Evolutionary conservation across 2,888 invertebrate genomes (phyloP), one percentile per base, ranked within the genome.

Genomic region (Ferdinandea cuprea): DNA sequence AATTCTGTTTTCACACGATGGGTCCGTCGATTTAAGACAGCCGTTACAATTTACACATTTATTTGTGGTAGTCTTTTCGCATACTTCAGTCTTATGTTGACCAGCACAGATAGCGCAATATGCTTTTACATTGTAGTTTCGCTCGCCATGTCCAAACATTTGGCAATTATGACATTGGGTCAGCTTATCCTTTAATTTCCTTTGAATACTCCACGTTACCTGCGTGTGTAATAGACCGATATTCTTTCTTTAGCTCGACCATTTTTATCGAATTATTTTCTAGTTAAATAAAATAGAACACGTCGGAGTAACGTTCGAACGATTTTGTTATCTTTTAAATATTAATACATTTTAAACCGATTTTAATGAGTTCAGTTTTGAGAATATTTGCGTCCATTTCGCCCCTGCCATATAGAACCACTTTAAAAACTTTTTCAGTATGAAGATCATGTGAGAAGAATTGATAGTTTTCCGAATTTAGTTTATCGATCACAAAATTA

Each of bases 91-190:
- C n/a, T n/a, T n/a, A n/a, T n/a, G n/a, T n/a, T n/a, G n/a, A n/a
- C n/a, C n/a, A n/a, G n/a, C n/a, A n/a, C n/a, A n/a, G n/a, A n/a
- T n/a, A n/a, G n/a, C n/a, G n/a, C n/a, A n/a, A n/a, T n/a, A n/a
- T n/a, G n/a, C n/a, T 46, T 30, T 61, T 15, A 44, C 21, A 13
- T 61, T 11, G 48, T 48, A 61, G 13, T 61, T 61, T 17, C 32
- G 9, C 15, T 44, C 61, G 21, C 61, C 61, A 25, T 61, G 61
- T 1, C 46, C 44, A 19, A 61, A n/a, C n/a, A n/a, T n/a, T n/a
- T n/a, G n/a, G n/a, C n/a, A n/a, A n/a, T n/a, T n/a, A n/a, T n/a
- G n/a, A n/a, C n/a, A n/a, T n/a, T n/a, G n/a, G n/a, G n/a, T n/a
- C n/a, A n/a, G n/a, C n/a, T n/a, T n/a, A n/a, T n/a, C n/a, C n/a